Base-by-base conservation (phyloP, 2,888 invertebrate species). In the Lysandra bellargus region DNA sequence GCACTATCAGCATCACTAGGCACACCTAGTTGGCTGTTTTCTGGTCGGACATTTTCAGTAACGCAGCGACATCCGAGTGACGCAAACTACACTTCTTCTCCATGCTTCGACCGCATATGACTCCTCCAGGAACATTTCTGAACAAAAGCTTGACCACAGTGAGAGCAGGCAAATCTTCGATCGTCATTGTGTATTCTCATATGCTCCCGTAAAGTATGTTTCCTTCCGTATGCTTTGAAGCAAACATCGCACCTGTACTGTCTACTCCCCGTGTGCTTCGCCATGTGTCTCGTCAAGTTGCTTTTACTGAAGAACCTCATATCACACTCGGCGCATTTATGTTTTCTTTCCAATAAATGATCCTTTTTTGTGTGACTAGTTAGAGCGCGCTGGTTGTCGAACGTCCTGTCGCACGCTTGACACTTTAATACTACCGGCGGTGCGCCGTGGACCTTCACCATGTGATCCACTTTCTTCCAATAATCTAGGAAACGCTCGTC, bases 251-350 rank as follows among this genome's bases (percentile, higher is more conserved):
- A 92, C 78, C 87, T 84, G 61, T 87, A 91, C 79, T 87, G 83
- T 37, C 86, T 86, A 17, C 86, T 61, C 0, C 89, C 89, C 0
- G 89, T 88, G 73, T 92, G 92, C 64, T 88, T 89, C 0, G 87
- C 83, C 87, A 89, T 87, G 23, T 92, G 92, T 2, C 86, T 85
- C 12, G 85, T 83, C 73, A 92, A 80, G 17, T 83, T 83, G 23
- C 85, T 85, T 44, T 84, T 84, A 0, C 84, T 84, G 79, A 87
- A 92, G 64, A 91, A 91, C 6, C 84, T 85, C 85, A 90, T 92
- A 0, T 91, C 91, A 69, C 95, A 95, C 12, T 93, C 88, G 0
- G 85, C 84, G 76, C 95, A 95, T 33, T 88, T 89, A 61, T 91
- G 93, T 17, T 88, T 86, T 40, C 88, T 84, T 80, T 92, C 91